phyloP scores from a whole-genome alignment of 2,888 invertebrate genomes.

The Idaea aversata region DNA sequence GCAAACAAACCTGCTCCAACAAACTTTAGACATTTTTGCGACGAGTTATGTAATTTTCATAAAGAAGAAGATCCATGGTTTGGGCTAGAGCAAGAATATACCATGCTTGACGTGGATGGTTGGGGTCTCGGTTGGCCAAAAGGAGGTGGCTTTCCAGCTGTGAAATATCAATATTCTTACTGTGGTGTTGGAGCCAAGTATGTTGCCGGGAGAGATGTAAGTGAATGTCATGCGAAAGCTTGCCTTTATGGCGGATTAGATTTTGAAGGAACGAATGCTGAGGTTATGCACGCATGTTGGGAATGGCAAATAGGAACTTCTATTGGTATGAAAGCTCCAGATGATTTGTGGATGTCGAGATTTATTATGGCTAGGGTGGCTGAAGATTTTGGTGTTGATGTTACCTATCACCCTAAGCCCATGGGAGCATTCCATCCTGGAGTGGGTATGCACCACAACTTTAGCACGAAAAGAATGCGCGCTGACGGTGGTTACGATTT shows the following conservation, averaged over 20 bases:
- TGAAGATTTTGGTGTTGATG: slow-evolving; percentile 90
- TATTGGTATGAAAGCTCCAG: slow-evolving; percentile 89
- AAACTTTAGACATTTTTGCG: slow-evolving; percentile 86
- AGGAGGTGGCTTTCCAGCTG: slow-evolving; percentile 91
- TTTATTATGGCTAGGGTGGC: slow-evolving; percentile 90
- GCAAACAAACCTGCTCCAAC: slow-evolving; percentile 86
- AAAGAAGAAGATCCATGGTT: slow-evolving; percentile 90
- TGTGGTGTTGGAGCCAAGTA: slow-evolving; percentile 97
- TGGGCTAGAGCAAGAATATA: slow-evolving; percentile 95
- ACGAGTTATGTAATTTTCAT: slow-evolving; percentile 85
- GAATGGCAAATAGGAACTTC: slow-evolving; percentile 95
- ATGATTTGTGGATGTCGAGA: slow-evolving; percentile 93
- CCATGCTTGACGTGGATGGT: slow-evolving; percentile 91
- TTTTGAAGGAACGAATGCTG: slow-evolving; percentile 96
- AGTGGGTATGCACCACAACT: slow-evolving; percentile 93
- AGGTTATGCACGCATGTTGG: slow-evolving; percentile 97
- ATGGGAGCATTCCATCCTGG: slow-evolving; percentile 92
- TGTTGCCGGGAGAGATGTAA: slow-evolving; percentile 94
- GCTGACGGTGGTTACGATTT: slow-evolving; percentile 85
- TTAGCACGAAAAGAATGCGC: slow-evolving; percentile 93
- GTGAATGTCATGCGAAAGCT: slow-evolving; percentile 89
- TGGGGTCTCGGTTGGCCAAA: slow-evolving; percentile 96
- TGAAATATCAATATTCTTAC: slow-evolving; percentile 93
- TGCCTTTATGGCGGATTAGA: slow-evolving; percentile 96
- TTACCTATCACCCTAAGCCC: slow-evolving; percentile 86